Base-by-base conservation (phyloP, 1,140 invertebrate genomes). In the Caenorhabditis remanei region DNA sequence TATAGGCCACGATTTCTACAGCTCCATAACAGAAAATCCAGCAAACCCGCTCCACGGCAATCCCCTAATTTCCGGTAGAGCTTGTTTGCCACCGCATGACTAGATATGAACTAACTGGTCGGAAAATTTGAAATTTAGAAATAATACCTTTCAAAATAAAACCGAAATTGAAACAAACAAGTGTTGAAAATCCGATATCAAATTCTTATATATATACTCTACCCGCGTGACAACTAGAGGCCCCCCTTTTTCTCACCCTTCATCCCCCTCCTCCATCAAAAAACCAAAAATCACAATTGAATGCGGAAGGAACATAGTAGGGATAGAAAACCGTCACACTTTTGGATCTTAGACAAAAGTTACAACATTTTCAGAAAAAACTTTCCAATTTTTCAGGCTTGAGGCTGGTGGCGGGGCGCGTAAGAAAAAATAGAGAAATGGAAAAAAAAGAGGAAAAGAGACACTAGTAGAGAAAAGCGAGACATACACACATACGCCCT, bases 281-380 rank as follows among this genome's bases (percentile, higher is more conserved):
- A 71, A 71, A 71, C 43, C 71, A 50, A 79, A 79, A 79, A 79
- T 50, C 71, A 79, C n/a, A 53, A 24, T 71, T n/a, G 41, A 79
- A 50, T 46, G 9, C 43, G 71, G 46, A 50, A 79, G 9, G 19
- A 40, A 13, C 14, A 11, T 19, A 53, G 32, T 8, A 53, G 14
- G 4, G 13, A 50, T 48, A 63, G 14, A 63, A 11, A 63, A 63
- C 61, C 5, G 71, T 50, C 46, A 79, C 71, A 21, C 71, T 21
- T 13, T 63, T 63, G 21, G 32, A 32, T 21, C 21, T 21, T 4
- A 40, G 19, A 63, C 11, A 40, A 13, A 63, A 63, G 32, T 63
- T 63, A 63, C 61, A 63, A 63, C 21, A 13, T 32, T 63, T 63
- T 32, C 11, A 8, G 19, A 6, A 16, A 16, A 8, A 53, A 11